phyloP scores from a whole-genome alignment of 2,113 vertebrate species.

The Podocnemis expansa region DNA sequence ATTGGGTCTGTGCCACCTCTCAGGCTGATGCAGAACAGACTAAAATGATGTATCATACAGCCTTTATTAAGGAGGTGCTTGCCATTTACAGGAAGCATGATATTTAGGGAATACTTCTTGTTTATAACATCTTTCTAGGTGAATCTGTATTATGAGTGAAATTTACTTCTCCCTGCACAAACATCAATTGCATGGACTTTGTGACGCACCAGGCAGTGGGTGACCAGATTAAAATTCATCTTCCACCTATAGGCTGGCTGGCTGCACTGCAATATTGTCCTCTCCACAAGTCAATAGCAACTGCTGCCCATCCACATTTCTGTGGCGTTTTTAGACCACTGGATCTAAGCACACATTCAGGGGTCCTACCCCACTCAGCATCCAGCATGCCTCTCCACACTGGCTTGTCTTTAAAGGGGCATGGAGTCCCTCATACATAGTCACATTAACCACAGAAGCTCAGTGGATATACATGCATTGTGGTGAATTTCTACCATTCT shows the following conservation, averaged over 20 bases:
- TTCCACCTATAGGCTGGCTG: slow-evolving; percentile 50
- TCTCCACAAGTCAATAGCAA: slow-evolving; percentile 34
- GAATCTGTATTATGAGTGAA: slow-evolving; percentile 63
- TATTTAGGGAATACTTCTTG: slow-evolving; percentile 63
- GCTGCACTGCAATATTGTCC: neutral
- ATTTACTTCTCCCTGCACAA: slow-evolving; percentile 38
- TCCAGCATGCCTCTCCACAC: neutral
- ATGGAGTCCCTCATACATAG: neutral
- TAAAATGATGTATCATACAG: slow-evolving; percentile 58
- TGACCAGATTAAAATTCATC: slow-evolving; percentile 64
- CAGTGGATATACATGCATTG: neutral
- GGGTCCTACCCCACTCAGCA: neutral
- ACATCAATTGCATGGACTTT: slow-evolving; percentile 62
- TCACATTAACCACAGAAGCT: neutral
- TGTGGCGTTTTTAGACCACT: neutral
- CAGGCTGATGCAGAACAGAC: slow-evolving; percentile 23
- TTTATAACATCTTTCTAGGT: slow-evolving; percentile 60
- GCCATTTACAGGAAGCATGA: slow-evolving; percentile 50
- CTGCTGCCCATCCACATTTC: neutral
- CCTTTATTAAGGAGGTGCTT: slow-evolving; percentile 56
- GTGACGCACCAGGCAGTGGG: slow-evolving; percentile 48
- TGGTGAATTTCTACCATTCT: neutral
- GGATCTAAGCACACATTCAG: neutral
- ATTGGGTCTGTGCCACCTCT: slow-evolving; percentile 39
- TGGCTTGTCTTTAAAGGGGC: neutral